Base-by-base conservation (phyloP, 2,113 vertebrate genomes). In the Cavia aperea region DNA sequence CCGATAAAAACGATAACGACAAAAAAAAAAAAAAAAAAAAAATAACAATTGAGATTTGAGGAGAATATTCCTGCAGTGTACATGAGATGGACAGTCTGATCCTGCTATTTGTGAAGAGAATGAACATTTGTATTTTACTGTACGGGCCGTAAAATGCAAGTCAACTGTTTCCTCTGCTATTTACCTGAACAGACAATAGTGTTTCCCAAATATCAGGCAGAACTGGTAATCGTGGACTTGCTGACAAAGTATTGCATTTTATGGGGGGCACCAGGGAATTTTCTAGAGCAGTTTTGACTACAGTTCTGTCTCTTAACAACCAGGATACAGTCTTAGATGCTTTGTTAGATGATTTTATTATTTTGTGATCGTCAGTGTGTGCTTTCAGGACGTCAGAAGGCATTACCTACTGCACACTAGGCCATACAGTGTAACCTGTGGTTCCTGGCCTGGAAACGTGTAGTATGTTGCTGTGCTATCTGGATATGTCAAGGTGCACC, bases 201-300 rank as follows among this genome's bases (percentile, higher is more conserved):
- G 43, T 92, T 94, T 81, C 72, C 26, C 43, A 73, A 68, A 83
- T 56, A 21, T 33, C 54, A 43, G 63, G 75, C 63, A 78, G 79
- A 93, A 23, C 54, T 33, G 60, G n/a, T 87, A n/a, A 13, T 79
- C 63, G 83, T 60, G 39, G 29, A 73, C 5, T 79, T 68, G 21
- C 49, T 29, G 46, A 94, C 84, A 33, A 63, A 54, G 77, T 51
- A 46, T 13, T 78, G 24, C 77, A 62, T 88, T 92, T 94, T 85
- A 78, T 88, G 79, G 82, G 29, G 54, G 86, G 90, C 75, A 92
- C 39, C 23, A 65, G 83, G 58, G 65, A 81, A n/a, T 92, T 95
- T 90, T 92, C 49, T 43, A 49, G 84, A 54, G 31, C 56, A 29
- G 29, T 92, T 86, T 90, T 60, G 36, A 49, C 65, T 91, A 43